Base-by-base conservation (phyloP, 2,888 invertebrate species). In the Rhogogaster chlorosoma region DNA sequence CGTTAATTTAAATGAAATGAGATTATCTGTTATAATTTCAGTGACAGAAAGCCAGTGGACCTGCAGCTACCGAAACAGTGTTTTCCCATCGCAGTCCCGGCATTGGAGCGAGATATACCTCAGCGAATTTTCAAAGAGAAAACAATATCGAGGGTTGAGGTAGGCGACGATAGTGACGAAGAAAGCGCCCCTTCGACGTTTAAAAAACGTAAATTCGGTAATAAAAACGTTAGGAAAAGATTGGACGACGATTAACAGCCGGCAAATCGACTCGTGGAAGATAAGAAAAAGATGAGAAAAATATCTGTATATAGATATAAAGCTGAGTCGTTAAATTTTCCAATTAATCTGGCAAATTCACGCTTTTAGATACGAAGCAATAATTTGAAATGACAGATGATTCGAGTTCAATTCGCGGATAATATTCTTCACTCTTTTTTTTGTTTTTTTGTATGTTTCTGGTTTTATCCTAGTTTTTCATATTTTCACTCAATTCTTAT, bases 151-250 rank as follows among this genome's bases (percentile, higher is more conserved):
- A 94, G 94, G 38, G 93, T 96, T 6, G 94, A 94, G 15, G 94
- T 90, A 45, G 95, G 94, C 1, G 94, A 94, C 29, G 94, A 94
- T 32, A 94, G 95, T 85, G 93, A 93, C 86, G 92, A 93, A n/a
- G 91, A 90, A 7, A 89, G 87, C 64, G 89, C 90, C 18, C 89
- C 92, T 80, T 90, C 93, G 22, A 92, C 92, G 2, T 97, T 97
- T 91, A 97, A 97, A 90, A 97, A 96, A 90, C 94, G 97, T 85
- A 97, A 96, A 93, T 93, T 96, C 22, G 94, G 94, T 1, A 96
- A 95, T 89, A 94, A 95, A 88, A 96, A 96, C 91, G 95, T 95
- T 86, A 93, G 97, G 85, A 95, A 96, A 91, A 95, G 97, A 92
- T 87, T 95, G 36, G 95, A 95, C 89, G 96, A 96, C 89, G 96